These are phyloP conservation scores for Ursus arctos DNA, from an alignment of 2,113 vertebrate genomes.

Conservation along the genomic window DNA sequence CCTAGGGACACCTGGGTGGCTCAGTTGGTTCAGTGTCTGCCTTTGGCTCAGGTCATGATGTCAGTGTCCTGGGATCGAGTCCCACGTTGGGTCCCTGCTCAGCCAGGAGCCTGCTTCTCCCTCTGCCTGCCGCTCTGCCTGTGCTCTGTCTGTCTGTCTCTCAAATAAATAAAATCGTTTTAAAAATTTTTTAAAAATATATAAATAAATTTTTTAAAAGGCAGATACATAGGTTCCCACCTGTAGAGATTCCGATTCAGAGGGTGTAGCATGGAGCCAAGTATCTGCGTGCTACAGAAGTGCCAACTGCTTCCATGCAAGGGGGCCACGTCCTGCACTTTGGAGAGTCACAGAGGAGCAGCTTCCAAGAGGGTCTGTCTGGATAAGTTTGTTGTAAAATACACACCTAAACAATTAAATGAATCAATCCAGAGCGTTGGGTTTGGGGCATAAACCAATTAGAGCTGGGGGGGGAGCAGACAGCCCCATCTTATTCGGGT, in stretches of 20 bases:
- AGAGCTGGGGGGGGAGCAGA: background rate
- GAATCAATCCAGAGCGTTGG: background rate
- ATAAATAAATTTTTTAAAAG: background rate
- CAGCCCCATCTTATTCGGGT: background rate
- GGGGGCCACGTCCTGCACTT: background rate
- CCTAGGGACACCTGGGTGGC: too few species aligned
- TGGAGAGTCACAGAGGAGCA: background rate
- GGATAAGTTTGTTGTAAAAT: too few species aligned
- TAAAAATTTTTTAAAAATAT: too few species aligned
- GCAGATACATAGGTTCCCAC: background rate
- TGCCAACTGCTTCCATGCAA: rapidly evolving
- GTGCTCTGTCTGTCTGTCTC: too few species aligned
- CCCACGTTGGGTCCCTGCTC: too few species aligned
- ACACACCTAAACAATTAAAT: background rate
- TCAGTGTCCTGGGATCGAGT: too few species aligned
- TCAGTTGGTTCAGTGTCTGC: too few species aligned
- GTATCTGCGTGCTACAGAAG: background rate
- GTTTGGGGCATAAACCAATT: background rate
- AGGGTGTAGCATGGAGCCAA: background rate
- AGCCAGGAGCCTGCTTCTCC: too few species aligned
- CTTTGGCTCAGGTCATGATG: too few species aligned
- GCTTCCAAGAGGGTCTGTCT: background rate
- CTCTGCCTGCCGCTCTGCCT: too few species aligned
- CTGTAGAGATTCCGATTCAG: background rate
- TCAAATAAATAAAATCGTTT: too few species aligned